Conservation (phyloP, 2,888 invertebrate species). For the Hermodice carunculata region DNA sequence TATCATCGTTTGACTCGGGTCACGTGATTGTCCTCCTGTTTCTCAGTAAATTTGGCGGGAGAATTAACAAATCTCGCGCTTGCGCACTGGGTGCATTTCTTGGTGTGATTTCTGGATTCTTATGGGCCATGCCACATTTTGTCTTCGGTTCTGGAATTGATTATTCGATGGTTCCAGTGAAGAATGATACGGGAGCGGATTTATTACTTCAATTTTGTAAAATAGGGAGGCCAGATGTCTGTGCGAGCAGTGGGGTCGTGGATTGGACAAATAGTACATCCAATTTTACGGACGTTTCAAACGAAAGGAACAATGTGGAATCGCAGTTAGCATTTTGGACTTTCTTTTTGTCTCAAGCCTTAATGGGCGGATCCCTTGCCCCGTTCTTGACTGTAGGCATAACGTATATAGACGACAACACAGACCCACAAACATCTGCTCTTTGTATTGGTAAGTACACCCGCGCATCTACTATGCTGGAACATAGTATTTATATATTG, state of each 20-base stretch:
- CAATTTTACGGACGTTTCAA: too few species aligned
- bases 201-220: too few species aligned
- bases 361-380: slow-evolving; percentile 16
- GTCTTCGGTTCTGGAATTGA: slow-evolving; percentile 21
- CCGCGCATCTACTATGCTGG: background rate
- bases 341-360: slow-evolving; percentile 18
- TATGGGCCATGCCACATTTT: slow-evolving; percentile 20
- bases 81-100: slow-evolving; percentile 15
- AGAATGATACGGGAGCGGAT: too few species aligned
- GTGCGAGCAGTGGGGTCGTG: too few species aligned
- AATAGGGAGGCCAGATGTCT: too few species aligned
- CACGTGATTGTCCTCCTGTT: slow-evolving; percentile 14
- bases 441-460: slow-evolving; percentile 14
- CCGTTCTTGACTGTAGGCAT: slow-evolving; percentile 22
- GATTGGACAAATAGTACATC: too few species aligned
- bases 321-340: background rate
- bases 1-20: slow-evolving; percentile 19
- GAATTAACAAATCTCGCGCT: slow-evolving; percentile 9
- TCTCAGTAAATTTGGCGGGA: slow-evolving; percentile 11
- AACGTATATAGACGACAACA: slow-evolving; percentile 24
- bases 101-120: background rate
- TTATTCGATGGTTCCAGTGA: too few species aligned
- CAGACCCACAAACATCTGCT: slow-evolving; percentile 18
- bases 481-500: too few species aligned
- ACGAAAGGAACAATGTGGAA: too few species aligned